Conservation (phyloP, 2,113 vertebrate genomes). For the Rhegmatorhina hoffmannsi region DNA sequence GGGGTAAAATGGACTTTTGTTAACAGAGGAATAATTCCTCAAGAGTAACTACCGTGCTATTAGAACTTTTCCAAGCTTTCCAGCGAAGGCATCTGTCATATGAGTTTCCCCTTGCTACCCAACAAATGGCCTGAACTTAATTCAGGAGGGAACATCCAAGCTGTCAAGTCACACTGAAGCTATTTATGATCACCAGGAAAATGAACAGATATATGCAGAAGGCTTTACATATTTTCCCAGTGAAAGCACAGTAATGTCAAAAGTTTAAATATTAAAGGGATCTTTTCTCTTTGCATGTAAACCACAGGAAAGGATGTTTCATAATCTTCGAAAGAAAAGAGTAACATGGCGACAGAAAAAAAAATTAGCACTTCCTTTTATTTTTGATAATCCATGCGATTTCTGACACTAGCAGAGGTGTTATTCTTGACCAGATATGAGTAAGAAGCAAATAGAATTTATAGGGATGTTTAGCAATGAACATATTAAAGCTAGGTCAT, state of each 20-base stretch:
- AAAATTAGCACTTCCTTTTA: background rate
- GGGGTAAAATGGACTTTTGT: background rate
- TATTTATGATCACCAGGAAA: constrained; percentile 48
- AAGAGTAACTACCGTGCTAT: background rate
- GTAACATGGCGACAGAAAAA: background rate
- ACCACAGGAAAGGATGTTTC: background rate
- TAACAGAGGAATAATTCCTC: background rate
- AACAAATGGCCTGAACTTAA: constrained; percentile 60
- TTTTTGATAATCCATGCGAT: background rate
- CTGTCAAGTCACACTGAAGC: constrained; percentile 56
- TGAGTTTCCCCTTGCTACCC: constrained; percentile 44
- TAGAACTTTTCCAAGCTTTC: constrained; percentile 31
- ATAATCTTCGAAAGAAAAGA: background rate
- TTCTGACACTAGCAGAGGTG: background rate
- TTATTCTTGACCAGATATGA: background rate
- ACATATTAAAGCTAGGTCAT: background rate
- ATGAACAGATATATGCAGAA: constrained; percentile 48
- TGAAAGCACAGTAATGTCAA: constrained; percentile 25
- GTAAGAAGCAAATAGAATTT: background rate
- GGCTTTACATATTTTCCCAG: constrained; percentile 33
- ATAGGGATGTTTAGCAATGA: background rate
- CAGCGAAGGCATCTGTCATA: constrained; percentile 47
- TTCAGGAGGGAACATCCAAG: constrained; percentile 55
- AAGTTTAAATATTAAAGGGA: constrained; percentile 39
- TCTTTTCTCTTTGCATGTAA: background rate